These are phyloP conservation scores for Grallaria varia DNA, from an alignment of 2,113 vertebrate genomes.

Conservation along the genomic window DNA sequence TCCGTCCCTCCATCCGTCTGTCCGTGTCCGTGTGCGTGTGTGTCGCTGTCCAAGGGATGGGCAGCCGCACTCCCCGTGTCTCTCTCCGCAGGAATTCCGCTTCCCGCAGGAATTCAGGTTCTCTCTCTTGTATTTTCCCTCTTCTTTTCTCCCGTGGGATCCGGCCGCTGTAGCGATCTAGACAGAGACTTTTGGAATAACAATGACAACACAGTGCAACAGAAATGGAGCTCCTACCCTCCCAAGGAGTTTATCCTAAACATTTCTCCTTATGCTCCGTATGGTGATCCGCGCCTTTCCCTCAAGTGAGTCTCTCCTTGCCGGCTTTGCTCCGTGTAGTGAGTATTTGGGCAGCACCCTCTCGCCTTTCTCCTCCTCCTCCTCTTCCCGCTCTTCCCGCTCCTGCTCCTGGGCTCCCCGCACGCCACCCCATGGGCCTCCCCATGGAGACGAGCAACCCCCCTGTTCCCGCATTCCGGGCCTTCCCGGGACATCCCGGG, in stretches of 20 bases:
- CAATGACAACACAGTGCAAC: constrained; percentile 99
- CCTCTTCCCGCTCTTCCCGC: neutral
- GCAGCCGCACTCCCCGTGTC: neutral
- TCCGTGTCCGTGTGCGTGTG: neutral
- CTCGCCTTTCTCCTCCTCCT: constrained; percentile 49
- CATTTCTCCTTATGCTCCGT: constrained; percentile 99
- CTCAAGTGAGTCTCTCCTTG: constrained; percentile 97
- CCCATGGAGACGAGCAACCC: constrained; percentile 48
- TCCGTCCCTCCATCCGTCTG: neutral
- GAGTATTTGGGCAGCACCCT: constrained; percentile 69
- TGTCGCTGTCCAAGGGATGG: neutral
- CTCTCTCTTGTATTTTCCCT: constrained; percentile 80
- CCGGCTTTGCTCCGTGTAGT: constrained; percentile 74
- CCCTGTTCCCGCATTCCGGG: neutral
- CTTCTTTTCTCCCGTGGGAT: constrained; percentile 77
- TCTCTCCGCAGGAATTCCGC: constrained; percentile 65
- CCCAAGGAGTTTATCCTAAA: constrained; percentile 99
- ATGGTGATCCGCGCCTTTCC: constrained; percentile 98
- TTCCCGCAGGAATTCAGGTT: constrained; percentile 71
- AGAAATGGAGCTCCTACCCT: constrained; percentile 99
- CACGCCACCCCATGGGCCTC: constrained; percentile 18
- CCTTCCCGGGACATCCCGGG: constrained; percentile 26
- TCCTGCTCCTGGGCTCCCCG: constrained; percentile 61
- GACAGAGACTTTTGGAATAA: constrained; percentile 99
- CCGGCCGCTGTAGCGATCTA: constrained; percentile 90